These are phyloP conservation scores for Hypanus sabinus DNA, from an alignment of 2,113 vertebrate genomes.

Conservation along the genomic window DNA sequence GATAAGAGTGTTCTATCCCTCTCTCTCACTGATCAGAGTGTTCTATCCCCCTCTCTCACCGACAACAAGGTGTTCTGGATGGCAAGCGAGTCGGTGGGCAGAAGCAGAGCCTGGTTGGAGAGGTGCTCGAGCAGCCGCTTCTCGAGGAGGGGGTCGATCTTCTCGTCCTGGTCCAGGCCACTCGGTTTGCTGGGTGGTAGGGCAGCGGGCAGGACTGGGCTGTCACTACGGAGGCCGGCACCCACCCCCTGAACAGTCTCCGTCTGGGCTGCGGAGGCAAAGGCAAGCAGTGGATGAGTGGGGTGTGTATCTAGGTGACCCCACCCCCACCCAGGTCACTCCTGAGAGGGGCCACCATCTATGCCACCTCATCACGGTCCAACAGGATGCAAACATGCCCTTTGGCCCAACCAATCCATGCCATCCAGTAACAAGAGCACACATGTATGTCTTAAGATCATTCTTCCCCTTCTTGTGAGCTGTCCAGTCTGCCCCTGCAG, in stretches of 20 bases:
- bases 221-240: slow-evolving; percentile 67
- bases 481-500: too few relatives aligned
- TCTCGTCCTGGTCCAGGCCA: slow-evolving; percentile 55
- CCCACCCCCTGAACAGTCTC: slow-evolving; percentile 53
- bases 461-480: too few relatives aligned
- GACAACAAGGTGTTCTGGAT: slow-evolving; percentile 72
- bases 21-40: too few relatives aligned
- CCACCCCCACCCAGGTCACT: too few relatives aligned
- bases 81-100: slow-evolving; percentile 74
- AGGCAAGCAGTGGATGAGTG: neutral
- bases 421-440: too few relatives aligned
- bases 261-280: slow-evolving; percentile 57
- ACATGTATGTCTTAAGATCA: too few relatives aligned
- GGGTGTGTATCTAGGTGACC: too few relatives aligned
- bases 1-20: too few relatives aligned
- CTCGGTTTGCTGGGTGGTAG: slow-evolving; percentile 49
- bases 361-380: too few relatives aligned
- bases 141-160: slow-evolving; percentile 78
- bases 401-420: too few relatives aligned
- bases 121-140: slow-evolving; percentile 76
- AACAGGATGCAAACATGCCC: too few relatives aligned
- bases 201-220: slow-evolving; percentile 61
- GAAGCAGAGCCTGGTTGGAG: slow-evolving; percentile 70
- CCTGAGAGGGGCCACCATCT: too few relatives aligned
- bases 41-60: slow-evolving; percentile 54